Percentiles rank a stretch among this genome's conserved stretches.
phyloP scores from a whole-genome alignment of 2,797 vertebrate species.

The Rhinella marina region DNA sequence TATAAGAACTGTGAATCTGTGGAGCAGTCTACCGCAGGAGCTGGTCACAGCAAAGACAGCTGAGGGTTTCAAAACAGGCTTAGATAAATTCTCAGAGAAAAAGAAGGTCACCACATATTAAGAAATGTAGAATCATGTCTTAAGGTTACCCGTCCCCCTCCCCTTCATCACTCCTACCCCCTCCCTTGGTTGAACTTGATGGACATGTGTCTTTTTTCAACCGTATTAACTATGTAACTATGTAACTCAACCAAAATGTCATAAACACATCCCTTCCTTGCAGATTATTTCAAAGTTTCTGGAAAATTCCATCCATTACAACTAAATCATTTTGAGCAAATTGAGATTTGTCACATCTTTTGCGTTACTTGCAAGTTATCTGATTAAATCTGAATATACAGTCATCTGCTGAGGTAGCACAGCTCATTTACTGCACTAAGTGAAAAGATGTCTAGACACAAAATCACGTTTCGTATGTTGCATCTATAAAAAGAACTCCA shows the following conservation, averaged over 20 bases:
- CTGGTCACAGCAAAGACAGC: too few species aligned
- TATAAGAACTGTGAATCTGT: too few species aligned
- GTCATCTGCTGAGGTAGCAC: slow-evolving; percentile 14
- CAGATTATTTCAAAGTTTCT: not conserved
- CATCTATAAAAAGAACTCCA: slow-evolving; percentile 16
- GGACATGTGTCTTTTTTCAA: too few species aligned
- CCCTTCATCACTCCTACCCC: too few species aligned
- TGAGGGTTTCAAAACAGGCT: too few species aligned
- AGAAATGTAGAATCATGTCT: too few species aligned
- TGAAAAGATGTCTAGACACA: slow-evolving; percentile 27
- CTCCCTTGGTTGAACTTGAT: too few species aligned
- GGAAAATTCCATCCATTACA: not conserved
- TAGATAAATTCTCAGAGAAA: too few species aligned
- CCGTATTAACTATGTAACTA: too few species aligned
- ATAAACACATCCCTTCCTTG: not conserved
- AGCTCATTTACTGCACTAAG: slow-evolving; percentile 30
- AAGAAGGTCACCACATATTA: too few species aligned
- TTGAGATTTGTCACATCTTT: slow-evolving; percentile 22
- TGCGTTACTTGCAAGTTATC: slow-evolving; percentile 16
- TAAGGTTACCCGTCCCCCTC: too few species aligned
- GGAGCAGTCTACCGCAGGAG: too few species aligned
- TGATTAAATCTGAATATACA: slow-evolving; percentile 28
- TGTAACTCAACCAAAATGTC: not conserved
- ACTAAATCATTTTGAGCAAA: slow-evolving; percentile 9
- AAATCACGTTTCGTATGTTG: slow-evolving; percentile 26